A percentile compares a stretch with the other conserved stretches of the same genome.
phyloP scores from a whole-genome alignment of 2,888 invertebrate species.

The Ectemnius cavifrons region DNA sequence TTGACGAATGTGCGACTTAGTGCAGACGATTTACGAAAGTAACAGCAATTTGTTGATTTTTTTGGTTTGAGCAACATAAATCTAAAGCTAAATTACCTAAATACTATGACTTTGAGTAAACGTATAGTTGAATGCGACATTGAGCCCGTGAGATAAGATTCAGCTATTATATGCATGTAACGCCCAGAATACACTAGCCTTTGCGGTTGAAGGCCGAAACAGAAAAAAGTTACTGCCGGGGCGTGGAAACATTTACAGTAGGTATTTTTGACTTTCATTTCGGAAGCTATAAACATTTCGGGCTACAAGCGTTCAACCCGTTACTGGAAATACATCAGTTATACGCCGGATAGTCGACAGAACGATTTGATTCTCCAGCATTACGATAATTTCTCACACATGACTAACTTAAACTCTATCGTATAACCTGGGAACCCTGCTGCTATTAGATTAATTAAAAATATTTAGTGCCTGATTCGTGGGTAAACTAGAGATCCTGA shows the following conservation, averaged over 20 bases:
- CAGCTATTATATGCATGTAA: slow-evolving; percentile 18
- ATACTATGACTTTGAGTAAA: slow-evolving; percentile 46
- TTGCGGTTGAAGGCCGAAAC: slow-evolving; percentile 7
- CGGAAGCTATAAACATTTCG: slow-evolving; percentile 6
- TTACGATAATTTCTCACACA: too few species aligned
- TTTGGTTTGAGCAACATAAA: slow-evolving; percentile 48
- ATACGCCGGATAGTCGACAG: slow-evolving; percentile 21
- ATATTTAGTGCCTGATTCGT: too few species aligned
- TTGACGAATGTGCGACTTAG: slow-evolving; percentile 7
- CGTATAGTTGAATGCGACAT: slow-evolving; percentile 18
- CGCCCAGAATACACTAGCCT: slow-evolving; percentile 23
- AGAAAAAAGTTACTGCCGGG: background rate
- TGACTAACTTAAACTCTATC: too few species aligned
- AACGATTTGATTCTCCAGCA: slow-evolving; percentile 28
- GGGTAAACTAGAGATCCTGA: too few species aligned
- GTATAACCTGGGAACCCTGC: too few species aligned
- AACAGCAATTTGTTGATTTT: slow-evolving; percentile 20
- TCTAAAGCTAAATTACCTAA: slow-evolving; percentile 55
- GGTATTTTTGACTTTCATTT: background rate
- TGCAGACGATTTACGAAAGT: slow-evolving; percentile 15
- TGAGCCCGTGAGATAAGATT: slow-evolving; percentile 23
- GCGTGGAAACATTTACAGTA: too few species aligned
- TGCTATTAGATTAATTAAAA: too few species aligned
- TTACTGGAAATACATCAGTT: slow-evolving; percentile 37
- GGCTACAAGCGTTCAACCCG: slow-evolving; percentile 23